A percentile compares a stretch with the other conserved stretches of the same genome.
Conservation (phyloP, 1,140 invertebrate genomes). For the Ostrea denselamellosa region DNA sequence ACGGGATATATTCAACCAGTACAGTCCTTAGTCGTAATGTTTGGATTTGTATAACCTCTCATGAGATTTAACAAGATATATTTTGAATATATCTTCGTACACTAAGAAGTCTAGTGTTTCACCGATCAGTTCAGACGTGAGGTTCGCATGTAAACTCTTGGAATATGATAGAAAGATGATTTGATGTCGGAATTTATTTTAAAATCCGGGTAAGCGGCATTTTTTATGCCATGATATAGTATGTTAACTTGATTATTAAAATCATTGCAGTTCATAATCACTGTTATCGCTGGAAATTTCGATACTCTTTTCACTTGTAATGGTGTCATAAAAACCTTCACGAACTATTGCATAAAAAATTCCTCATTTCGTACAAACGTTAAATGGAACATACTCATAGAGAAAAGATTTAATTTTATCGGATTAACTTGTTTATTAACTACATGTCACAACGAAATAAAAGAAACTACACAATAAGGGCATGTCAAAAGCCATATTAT, state of each 20-base stretch:
- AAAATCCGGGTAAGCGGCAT: background rate
- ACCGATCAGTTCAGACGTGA: background rate
- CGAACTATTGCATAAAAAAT: background rate
- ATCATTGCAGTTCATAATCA: background rate
- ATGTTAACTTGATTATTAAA: background rate
- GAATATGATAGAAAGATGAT: slow-evolving; percentile 2
- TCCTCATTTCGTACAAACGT: background rate
- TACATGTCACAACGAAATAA: slow-evolving; percentile 5
- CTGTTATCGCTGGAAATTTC: background rate
- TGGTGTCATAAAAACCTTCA: background rate
- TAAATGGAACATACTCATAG: background rate
- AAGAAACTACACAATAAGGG: background rate
- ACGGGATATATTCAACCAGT: background rate
- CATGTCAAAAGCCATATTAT: background rate
- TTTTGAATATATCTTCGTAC: background rate
- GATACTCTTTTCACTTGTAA: background rate
- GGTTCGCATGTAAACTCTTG: background rate
- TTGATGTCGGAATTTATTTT: background rate
- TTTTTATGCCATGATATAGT: background rate
- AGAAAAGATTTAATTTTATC: slow-evolving; percentile 30
- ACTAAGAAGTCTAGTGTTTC: background rate
- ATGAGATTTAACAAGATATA: slow-evolving; percentile 20
- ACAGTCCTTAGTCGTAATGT: background rate
- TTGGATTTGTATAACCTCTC: background rate
- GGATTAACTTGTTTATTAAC: slow-evolving; percentile 38